Evolutionary conservation across 2,888 invertebrate species (phyloP), one percentile per base, ranked within the genome.

Genomic region (Mesopsocus fuscifrons): DNA sequence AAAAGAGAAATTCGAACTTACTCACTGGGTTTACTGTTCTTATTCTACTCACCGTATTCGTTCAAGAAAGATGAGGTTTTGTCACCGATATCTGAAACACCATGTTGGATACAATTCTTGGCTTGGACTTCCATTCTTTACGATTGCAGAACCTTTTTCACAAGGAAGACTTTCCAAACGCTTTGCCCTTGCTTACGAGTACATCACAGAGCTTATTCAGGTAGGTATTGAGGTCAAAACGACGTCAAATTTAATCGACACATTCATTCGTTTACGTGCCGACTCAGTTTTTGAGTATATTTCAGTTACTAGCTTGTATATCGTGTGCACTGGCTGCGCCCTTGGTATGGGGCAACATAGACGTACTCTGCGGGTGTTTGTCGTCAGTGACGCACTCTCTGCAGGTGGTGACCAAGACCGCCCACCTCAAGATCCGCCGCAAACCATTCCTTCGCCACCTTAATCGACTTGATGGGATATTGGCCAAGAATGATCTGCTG

Each of bases 301-400:
- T 26, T 11, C 26, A 26, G 26, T 11, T 26, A 11, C 11, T 26
- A 11, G 26, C 8, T 26, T 26, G 6, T 4, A 38, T 38, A 3
- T 38, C 38, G 15, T 38, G 18, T 4, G n/a, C 20, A 5, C 4
- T 18, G 20, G 38, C 38, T 5, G 38, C 21, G 16, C 38, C 38
- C 3, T 13, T 20, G 15, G 38, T 38, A 13, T 38, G 17, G 16
- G 18, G 20, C 20, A 21, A 38, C 11, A 38, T 38, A 13, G 21
- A 38, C 20, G 20, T 38, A 6, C 21, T 38, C 15, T 38, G 38
- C 20, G 38, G 38, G 3, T 38, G 38, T 20, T 38, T 38, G 18
- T 38, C 38, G n/a, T 38, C 38, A 5, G 17, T 38, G 20, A 38
- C 38, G 38, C 38, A 38, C 21, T 9, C 20, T 5, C 6, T 15